Base-by-base conservation (phyloP, 2,113 vertebrate species). In the Dryoscopus gambensis region DNA sequence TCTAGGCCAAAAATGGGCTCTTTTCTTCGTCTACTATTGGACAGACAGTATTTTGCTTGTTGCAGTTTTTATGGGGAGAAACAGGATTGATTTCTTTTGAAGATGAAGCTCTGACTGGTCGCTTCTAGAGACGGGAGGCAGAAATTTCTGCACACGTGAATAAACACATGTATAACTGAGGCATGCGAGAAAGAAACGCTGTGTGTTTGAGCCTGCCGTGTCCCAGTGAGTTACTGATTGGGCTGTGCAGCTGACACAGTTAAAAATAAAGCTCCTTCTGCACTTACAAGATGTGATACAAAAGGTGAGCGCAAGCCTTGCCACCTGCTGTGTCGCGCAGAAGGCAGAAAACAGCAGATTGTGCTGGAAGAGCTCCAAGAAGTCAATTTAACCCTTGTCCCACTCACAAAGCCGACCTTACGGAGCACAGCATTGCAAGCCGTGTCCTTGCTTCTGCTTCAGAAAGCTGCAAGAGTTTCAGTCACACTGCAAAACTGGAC, bases 231-330 rank as follows among this genome's bases (percentile, higher is more conserved):
- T 70, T 70, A 35, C 75, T 50, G 82, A 15, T 5, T 2, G 63
- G 75, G 63, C 57, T 87, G 39, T 4, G 2, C 28, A 52, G 49
- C 57, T 90, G 88, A 56, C 70, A 47, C 39, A 13, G 84, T 47
- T 86, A 67, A 91, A 94, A 97, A 94, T 79, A 85, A 89, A 92
- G n/a, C 50, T 60, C 60, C 68, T 67, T 81, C 84, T 46, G 12
- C 57, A 10, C 44, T 75, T 82, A 76, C 70, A 63, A 84, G 79
- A 23, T 30, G 52, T 27, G 70, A 37, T 55, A 62, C 56, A 81
- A 64, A 78, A 96, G 86, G 96, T 73, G 68, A 74, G 31, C 0
- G 0, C 56, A 23, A 95, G 74, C 87, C 73, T 56, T 47, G 23
- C 31, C 85, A 62, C 69, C 65, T 21, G 46, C 42, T 33, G 37